A percentile compares a stretch with the other conserved stretches of the same genome.
phyloP scores from a whole-genome alignment of 2,797 vertebrate genomes.

The Rhyacichthys aspro region DNA sequence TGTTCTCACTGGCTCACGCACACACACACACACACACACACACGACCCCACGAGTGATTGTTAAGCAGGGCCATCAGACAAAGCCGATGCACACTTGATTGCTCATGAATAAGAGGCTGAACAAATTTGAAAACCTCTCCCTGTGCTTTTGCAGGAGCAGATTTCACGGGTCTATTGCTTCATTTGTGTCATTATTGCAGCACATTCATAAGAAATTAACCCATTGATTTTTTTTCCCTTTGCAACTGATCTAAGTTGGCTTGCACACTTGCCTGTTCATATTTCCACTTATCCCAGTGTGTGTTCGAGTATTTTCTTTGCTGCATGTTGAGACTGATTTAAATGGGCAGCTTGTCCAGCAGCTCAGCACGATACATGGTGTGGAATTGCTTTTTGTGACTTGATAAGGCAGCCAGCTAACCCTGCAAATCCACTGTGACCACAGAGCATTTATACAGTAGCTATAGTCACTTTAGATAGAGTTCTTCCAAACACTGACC shows the following conservation, averaged over 20 bases:
- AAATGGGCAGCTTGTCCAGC: conserved; percentile 43
- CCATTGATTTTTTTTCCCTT: conserved; percentile 10
- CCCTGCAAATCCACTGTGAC: conserved; percentile 58
- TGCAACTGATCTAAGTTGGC: conserved; percentile 2
- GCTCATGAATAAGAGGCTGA: conserved; percentile 43
- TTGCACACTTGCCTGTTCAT: conserved; percentile 16
- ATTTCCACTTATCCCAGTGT: conserved; percentile 23
- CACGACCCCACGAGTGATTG: conserved; percentile 19
- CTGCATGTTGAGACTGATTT: conserved; percentile 44
- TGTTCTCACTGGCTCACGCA: conserved; percentile 25
- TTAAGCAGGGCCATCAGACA: conserved; percentile 33
- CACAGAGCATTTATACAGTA: conserved; percentile 40
- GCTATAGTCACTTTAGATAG: conserved; percentile 24
- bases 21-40: conserved; percentile 8
- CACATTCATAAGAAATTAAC: conserved; percentile 18
- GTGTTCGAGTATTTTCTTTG: conserved; percentile 15
- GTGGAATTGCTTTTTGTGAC: conserved; percentile 60
- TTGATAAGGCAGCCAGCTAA: conserved; percentile 47
- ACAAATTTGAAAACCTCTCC: conserved; percentile 31
- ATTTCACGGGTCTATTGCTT: conserved; percentile 33
- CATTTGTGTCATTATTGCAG: conserved; percentile 40
- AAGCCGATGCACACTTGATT: conserved; percentile 48
- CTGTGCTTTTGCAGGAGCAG: not conserved
- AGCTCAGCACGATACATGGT: conserved; percentile 37
- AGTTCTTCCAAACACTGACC: conserved; percentile 37